A percentile compares a stretch with the other conserved stretches of the same genome.
Evolutionary conservation across 2,888 invertebrate species (phyloP).

Genomic region (Watsonalla binaria): DNA sequence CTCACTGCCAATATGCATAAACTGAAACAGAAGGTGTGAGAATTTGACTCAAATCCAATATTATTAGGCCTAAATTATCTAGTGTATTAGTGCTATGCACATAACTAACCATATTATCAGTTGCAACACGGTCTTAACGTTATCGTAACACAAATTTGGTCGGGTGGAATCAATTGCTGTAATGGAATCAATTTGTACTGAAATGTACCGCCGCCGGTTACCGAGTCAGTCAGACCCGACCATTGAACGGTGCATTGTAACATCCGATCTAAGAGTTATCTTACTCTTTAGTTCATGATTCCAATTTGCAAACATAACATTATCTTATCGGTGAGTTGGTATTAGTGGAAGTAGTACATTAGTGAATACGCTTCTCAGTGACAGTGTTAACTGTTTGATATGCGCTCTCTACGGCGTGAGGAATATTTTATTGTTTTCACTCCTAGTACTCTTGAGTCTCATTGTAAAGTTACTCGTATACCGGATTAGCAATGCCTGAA

Average conservation of each 20-base stretch:
- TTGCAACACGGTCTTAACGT: conserved; percentile 10
- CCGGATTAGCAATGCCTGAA: conserved; percentile 45
- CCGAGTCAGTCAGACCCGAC: conserved; percentile 25
- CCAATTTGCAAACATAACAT: conserved; percentile 51
- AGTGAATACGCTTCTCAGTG: conserved; percentile 42
- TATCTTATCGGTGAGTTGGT: conserved; percentile 59
- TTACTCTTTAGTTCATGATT: conserved; percentile 46
- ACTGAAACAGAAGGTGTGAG: not conserved
- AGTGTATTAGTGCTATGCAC: not conserved
- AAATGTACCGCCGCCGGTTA: conserved; percentile 26
- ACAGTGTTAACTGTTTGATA: conserved; percentile 39
- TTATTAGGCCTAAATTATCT: not conserved
- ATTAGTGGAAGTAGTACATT: conserved; percentile 51
- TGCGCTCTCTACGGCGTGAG: conserved; percentile 30
- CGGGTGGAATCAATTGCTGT: conserved; percentile 47
- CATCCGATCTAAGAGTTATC: conserved; percentile 35
- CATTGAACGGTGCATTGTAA: conserved; percentile 23
- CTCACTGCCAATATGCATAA: too few relatives aligned
- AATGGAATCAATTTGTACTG: conserved; percentile 51
- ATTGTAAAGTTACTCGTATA: not conserved
- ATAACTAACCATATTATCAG: not conserved
- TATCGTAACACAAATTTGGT: conserved; percentile 23
- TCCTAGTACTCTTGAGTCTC: not conserved
- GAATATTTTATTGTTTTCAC: conserved; percentile 8
- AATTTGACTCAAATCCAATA: not conserved